Base-by-base conservation (phyloP, 1,140 invertebrate species). In the Leptestheria dahalacensis region DNA sequence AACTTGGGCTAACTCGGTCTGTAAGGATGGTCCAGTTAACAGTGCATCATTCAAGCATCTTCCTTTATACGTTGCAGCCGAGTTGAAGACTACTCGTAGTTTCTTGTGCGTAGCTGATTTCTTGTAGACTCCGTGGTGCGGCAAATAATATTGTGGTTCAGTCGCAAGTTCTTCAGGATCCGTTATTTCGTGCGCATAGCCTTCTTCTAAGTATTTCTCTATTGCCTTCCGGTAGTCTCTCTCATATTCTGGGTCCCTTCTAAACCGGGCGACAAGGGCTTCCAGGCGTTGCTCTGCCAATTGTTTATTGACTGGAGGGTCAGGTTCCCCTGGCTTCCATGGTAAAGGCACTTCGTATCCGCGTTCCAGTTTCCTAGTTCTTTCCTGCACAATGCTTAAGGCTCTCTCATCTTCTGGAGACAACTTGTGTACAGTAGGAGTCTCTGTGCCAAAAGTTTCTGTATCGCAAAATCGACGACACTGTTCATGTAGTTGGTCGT, bases 341-440 rank as follows among this genome's bases (percentile, higher is more conserved):
- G 57, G 29, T 3, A 59, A n/a, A 10, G 57, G 46, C 4, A 49
- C 57, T 25, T 59, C 57, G 47, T 59, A 59, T 0, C 57, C 57
- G 26, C 3, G 15, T 18, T 48, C 57, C 20, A 59, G 26, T 21
- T 59, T 21, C 46, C 57, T 50, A 25, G 48, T 24, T 4, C 46
- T 48, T 28, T 59, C 24, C 4, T 59, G 20, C n/a, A 59, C n/a
- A 18, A 59, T 59, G 3, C 29, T 21, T 6, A 51, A 10, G 11
- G 57, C 57, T 9, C 25, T 20, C 11, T 28, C 23, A 3, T 59
- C 57, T 2, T 52, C 48, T 2, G 15, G 15, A 2, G 57, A 48
- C 1, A 59, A 10, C 12, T 4, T 48, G 2, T 20, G 52, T 25
- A 10, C 6, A 18, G 3, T 9, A 18, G 12, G 49, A 29, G 24